Base-by-base conservation (phyloP, 1,140 invertebrate genomes). In the Hyposmocoma kahamanoa region DNA sequence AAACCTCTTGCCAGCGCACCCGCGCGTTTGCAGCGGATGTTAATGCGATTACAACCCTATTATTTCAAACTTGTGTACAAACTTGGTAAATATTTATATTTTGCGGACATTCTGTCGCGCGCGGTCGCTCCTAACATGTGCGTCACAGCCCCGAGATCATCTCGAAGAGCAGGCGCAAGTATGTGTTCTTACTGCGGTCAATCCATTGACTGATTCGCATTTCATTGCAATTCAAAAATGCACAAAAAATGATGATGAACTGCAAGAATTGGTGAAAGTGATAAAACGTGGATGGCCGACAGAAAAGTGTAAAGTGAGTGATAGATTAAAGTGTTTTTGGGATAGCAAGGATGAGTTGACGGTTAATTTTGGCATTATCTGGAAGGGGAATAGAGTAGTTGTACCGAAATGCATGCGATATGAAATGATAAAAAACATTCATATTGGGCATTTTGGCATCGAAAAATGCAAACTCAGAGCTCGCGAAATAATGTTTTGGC, bases 321-420 rank as follows among this genome's bases (percentile, higher is more conserved):
- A 47, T 17, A 19, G 17, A 11, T 24, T 47, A 30, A 36, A 30
- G 24, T 24, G 32, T 39, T 47, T 38, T n/a, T 47, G 45, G 45
- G 34, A 59, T 43, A 39, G 19, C 22, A 57, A 43, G 50, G 17
- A 36, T 38, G 54, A 64, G 47, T 76, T 49, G 36, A 51, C 19
- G 74, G 36, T 59, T 21, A 44, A 47, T 34, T 50, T 81, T 47
- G 60, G 60, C 15, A 15, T 81, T 26, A 26, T 76, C 19, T 75
- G 61, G 39, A 66, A 65, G 44, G 53, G 56, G 20, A 26, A 47
- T 38, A 19, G 45, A 10, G 22, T 47, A 5, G 20, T 47, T 6
- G 39, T 47, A 24, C 45, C 80, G 3, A 53, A 47, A 43, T 47
- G 34, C 13, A 42, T 81, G 44, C 53, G 65, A 32, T 48, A 43